A percentile compares a stretch with the other conserved stretches of the same genome.
Conservation (phyloP, 1,140 invertebrate species). For the Drosophila repletoides region DNA sequence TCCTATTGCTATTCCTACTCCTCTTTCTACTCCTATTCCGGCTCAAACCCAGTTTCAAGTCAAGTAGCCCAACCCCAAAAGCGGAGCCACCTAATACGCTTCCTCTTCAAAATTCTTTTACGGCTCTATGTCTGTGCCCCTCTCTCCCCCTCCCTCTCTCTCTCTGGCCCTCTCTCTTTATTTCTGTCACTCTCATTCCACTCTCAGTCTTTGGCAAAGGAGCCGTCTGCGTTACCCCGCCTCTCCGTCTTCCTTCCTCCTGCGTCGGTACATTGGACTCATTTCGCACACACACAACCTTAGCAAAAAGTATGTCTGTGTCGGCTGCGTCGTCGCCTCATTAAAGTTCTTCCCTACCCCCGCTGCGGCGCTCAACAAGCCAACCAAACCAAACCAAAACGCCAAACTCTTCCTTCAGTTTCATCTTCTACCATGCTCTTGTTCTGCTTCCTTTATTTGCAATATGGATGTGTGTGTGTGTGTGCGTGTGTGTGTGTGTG, state of each 20-base stretch:
- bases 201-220: slow-evolving; percentile 44
- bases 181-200: background rate
- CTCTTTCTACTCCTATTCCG: no score
- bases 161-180: background rate
- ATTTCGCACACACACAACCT: slow-evolving; percentile 54
- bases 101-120: slow-evolving; percentile 76
- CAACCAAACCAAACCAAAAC: no score
- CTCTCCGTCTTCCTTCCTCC: background rate
- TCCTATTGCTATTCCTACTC: no score
- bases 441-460: slow-evolving; percentile 79
- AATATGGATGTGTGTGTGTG: slow-evolving; percentile 26
- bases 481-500: slow-evolving; percentile 9
- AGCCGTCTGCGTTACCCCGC: slow-evolving; percentile 46
- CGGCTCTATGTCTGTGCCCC: slow-evolving; percentile 54
- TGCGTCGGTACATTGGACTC: slow-evolving; percentile 71
- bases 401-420: slow-evolving; percentile 74
- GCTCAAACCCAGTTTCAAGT: slow-evolving; percentile 4
- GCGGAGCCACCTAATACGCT: slow-evolving; percentile 69
- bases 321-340: slow-evolving; percentile 63
- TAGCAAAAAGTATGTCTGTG: slow-evolving; percentile 58
- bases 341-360: slow-evolving; percentile 61
- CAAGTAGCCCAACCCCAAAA: slow-evolving; percentile 27
- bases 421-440: slow-evolving; percentile 48
- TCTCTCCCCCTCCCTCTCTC: slow-evolving; percentile 9
- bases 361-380: no score